Conservation (phyloP, 1,140 invertebrate genomes). For the Colletes latitarsis region DNA sequence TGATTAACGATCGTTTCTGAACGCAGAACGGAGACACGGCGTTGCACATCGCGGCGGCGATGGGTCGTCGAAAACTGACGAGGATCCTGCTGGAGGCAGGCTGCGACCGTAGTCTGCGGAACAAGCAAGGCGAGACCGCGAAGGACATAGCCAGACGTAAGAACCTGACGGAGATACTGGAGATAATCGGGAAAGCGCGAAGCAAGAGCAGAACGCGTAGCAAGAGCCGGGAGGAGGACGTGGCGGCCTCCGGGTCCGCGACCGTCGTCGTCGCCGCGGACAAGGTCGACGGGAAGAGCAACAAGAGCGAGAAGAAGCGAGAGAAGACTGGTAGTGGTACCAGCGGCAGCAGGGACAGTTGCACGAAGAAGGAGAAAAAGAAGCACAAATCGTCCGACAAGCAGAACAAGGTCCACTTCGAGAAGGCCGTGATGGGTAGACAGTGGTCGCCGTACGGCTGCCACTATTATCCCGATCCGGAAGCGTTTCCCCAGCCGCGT, state of each 20-base stretch:
- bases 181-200: constrained; percentile 86
- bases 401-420: constrained; percentile 78
- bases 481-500: constrained; percentile 91
- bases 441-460: constrained; percentile 95
- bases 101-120: constrained; percentile 89
- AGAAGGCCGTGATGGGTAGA: constrained; percentile 73
- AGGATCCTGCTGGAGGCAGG: constrained; percentile 94
- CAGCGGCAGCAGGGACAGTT: constrained; percentile 79
- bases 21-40: constrained; percentile 95
- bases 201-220: constrained; percentile 75
- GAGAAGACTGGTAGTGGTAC: constrained; percentile 76
- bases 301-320: constrained; percentile 70
- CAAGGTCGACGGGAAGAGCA: constrained; percentile 70
- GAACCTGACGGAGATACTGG: constrained; percentile 90
- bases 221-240: constrained; percentile 73
- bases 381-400: constrained; percentile 73
- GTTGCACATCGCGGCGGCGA: constrained; percentile 95
- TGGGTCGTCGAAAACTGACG: constrained; percentile 95
- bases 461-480: constrained; percentile 91
- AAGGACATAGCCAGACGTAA: constrained; percentile 94
- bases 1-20: background rate
- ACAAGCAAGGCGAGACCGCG: constrained; percentile 96
- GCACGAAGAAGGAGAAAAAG: constrained; percentile 77
- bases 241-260: background rate
- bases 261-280: constrained; percentile 7